phyloP scores from a whole-genome alignment of 2,797 vertebrate genomes.

The Perodicticus potto region DNA sequence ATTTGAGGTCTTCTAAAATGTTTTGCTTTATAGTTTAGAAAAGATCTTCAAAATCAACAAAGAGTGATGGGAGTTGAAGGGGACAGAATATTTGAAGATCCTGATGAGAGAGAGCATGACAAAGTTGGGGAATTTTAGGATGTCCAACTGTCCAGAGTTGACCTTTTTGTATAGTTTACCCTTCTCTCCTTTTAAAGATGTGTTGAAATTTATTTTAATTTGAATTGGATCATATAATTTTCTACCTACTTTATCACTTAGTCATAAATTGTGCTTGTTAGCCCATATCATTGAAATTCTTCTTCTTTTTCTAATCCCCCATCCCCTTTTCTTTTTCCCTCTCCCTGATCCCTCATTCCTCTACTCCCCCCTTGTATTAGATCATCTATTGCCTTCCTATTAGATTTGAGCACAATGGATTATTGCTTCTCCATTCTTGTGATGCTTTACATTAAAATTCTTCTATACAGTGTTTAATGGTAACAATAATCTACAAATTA shows the following conservation, averaged over 20 bases:
- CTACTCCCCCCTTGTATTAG: no score
- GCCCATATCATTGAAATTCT: not conserved
- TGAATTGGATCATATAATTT: not conserved
- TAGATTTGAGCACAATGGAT: no score
- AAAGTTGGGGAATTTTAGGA: not conserved
- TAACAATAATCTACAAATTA: not conserved
- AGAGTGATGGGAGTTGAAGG: not conserved
- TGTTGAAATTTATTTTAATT: not conserved
- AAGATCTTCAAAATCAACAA: conserved; percentile 32
- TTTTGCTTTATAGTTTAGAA: conserved; percentile 75
- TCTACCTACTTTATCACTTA: not conserved
- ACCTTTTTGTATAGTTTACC: not conserved
- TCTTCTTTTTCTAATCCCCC: not conserved
- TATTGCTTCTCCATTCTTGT: no score
- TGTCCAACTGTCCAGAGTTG: not conserved
- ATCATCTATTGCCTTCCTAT: no score
- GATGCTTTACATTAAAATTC: not conserved
- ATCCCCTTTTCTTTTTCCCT: no score
- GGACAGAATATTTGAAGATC: not conserved
- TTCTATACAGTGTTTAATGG: conserved; percentile 1
- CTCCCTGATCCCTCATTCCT: no score
- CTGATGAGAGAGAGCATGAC: not conserved
- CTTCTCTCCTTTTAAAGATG: not conserved
- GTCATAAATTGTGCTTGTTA: not conserved
- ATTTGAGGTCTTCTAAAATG: conserved; percentile 73